These are phyloP conservation scores for Tenrec ecaudatus DNA, from an alignment of 2,113 vertebrate species.

Conservation along the genomic window DNA sequence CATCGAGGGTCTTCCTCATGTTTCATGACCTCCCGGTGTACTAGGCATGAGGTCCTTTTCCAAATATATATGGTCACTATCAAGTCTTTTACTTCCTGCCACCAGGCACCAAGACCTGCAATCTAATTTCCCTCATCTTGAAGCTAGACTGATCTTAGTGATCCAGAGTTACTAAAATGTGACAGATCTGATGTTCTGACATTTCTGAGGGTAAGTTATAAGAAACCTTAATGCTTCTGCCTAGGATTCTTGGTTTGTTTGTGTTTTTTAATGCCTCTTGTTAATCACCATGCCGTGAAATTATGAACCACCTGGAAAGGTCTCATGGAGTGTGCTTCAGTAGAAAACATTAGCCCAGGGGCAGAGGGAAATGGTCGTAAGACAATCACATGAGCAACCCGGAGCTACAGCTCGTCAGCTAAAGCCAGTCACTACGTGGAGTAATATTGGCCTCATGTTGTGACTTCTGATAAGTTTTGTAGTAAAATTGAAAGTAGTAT, in stretches of 20 bases:
- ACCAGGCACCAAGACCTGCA: neutral
- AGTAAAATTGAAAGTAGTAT: neutral
- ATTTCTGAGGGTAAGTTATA: neutral
- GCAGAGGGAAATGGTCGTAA: neutral
- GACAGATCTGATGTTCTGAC: neutral
- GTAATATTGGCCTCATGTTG: neutral
- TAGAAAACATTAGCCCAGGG: neutral
- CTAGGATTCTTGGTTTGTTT: neutral
- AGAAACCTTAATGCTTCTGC: neutral
- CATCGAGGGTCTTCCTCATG: too few relatives aligned
- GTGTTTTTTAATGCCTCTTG: neutral
- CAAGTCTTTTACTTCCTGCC: neutral
- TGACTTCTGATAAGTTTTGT: neutral
- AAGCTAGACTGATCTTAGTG: neutral
- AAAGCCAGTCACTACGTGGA: neutral
- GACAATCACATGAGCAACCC: neutral
- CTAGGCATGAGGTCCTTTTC: too few relatives aligned
- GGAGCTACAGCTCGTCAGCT: neutral
- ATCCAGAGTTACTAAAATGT: neutral
- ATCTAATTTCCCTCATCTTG: neutral
- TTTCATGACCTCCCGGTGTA: too few relatives aligned
- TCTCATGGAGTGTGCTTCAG: accelerated
- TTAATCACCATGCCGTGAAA: neutral
- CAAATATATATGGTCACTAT: neutral
- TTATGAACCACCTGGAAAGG: neutral